Conservation (phyloP, 2,888 invertebrate species). For the Pterostichus madidus region DNA sequence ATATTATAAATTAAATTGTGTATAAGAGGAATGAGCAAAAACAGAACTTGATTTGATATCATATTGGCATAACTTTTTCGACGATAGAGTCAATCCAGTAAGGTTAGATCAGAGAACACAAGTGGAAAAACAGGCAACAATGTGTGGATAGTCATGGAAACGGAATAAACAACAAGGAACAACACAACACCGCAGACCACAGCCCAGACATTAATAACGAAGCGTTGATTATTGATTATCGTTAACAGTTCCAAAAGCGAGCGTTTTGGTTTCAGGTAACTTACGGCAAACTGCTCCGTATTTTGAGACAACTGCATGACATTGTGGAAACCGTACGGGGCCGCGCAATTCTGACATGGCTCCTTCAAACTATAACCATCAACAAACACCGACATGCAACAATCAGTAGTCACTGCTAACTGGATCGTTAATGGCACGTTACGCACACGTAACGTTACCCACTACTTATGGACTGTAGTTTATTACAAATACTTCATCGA, state of each 20-base stretch:
- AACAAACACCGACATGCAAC: slow-evolving; percentile 74
- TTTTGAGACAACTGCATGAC: slow-evolving; percentile 94
- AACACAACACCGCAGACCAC: slow-evolving; percentile 59
- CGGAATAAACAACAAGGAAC: slow-evolving; percentile 47
- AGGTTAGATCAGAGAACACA: slow-evolving; percentile 11
- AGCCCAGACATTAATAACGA: slow-evolving; percentile 52
- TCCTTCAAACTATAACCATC: slow-evolving; percentile 82
- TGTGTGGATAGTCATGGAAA: slow-evolving; percentile 40
- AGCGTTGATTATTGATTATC: slow-evolving; percentile 26
- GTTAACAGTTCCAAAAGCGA: slow-evolving; percentile 38
- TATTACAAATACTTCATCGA: neutral
- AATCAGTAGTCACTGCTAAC: slow-evolving; percentile 58
- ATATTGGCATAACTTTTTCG: no score
- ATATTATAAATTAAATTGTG: no score
- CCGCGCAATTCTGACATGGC: slow-evolving; percentile 90
- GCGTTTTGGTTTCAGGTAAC: slow-evolving; percentile 75
- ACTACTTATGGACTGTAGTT: slow-evolving; percentile 35
- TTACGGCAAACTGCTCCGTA: slow-evolving; percentile 91
- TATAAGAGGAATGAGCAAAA: no score
- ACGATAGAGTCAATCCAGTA: no score
- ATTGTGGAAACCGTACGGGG: slow-evolving; percentile 97
- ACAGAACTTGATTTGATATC: no score
- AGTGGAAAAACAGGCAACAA: slow-evolving; percentile 47
- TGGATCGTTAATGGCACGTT: slow-evolving; percentile 39
- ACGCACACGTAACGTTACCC: slow-evolving; percentile 30